Evolutionary conservation across 2,797 vertebrate species (phyloP).

Genomic region (Enteromius fasciolatus): DNA sequence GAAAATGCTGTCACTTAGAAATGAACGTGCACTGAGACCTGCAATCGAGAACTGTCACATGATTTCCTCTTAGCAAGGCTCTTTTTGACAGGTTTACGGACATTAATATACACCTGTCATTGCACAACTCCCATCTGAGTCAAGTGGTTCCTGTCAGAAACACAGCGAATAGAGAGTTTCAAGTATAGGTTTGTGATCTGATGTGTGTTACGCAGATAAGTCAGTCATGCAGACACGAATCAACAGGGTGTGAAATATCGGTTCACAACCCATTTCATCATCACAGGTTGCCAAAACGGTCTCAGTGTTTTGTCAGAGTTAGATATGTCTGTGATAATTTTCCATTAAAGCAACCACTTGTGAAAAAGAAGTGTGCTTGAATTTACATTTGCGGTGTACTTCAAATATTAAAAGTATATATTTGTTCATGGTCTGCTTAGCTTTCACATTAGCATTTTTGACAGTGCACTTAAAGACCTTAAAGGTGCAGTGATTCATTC

Average conservation of each 20-base stretch:
- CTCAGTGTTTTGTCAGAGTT: constrained; percentile 5
- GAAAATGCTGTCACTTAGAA: constrained; percentile 8
- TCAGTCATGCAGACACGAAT: background rate
- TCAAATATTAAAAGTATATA: background rate
- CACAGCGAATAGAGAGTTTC: background rate
- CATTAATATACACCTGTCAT: constrained; percentile 29
- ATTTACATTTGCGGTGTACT: background rate
- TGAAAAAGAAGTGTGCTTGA: background rate
- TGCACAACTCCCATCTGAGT: background rate
- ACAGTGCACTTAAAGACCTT: too few species aligned
- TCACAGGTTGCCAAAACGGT: background rate
- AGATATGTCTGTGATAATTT: background rate
- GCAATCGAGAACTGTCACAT: background rate
- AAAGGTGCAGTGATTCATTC: too few species aligned
- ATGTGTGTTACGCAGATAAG: background rate
- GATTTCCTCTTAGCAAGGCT: background rate
- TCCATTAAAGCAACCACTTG: background rate
- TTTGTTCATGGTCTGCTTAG: too few species aligned
- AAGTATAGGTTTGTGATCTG: background rate
- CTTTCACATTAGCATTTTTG: too few species aligned
- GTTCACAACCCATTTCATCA: background rate
- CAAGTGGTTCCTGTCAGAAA: constrained; percentile 11
- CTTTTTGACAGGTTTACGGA: constrained; percentile 9
- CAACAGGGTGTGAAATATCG: constrained; percentile 10
- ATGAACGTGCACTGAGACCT: constrained; percentile 11